Conservation (phyloP, 2,113 vertebrate species). For the Podarcis raffonei region DNA sequence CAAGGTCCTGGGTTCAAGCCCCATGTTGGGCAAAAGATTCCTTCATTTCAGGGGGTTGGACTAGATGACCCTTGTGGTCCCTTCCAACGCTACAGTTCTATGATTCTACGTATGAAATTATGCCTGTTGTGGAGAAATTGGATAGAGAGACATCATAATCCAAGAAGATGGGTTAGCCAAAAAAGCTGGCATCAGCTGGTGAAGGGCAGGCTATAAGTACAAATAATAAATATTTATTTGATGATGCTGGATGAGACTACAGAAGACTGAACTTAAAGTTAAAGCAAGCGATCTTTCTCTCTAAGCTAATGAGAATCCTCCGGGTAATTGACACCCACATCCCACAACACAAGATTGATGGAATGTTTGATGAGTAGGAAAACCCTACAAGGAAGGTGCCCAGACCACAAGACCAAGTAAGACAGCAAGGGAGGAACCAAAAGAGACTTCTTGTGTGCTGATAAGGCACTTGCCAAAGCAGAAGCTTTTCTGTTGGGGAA, state of each 20-base stretch:
- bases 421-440: neutral
- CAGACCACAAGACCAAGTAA: neutral
- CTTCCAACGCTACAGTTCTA: no score
- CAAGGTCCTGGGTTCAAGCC: no score
- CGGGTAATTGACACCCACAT: neutral
- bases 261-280: neutral
- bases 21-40: no score
- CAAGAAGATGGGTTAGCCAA: no score
- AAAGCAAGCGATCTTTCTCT: neutral
- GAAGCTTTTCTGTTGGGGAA: neutral
- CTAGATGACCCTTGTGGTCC: no score
- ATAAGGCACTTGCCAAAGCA: neutral
- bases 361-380: neutral
- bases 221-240: neutral
- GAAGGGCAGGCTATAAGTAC: no score
- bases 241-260: no score
- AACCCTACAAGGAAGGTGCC: neutral
- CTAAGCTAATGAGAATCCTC: neutral
- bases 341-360: neutral
- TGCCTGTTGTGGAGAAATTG: no score
- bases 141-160: no score
- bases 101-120: neutral
- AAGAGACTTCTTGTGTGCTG: neutral
- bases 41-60: no score
- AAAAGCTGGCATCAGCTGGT: neutral